Percentiles rank a stretch among this genome's conserved stretches.
Evolutionary conservation across 64 coral and sea anemone species (phyloP).

Genomic region (Anthopleura sola): DNA sequence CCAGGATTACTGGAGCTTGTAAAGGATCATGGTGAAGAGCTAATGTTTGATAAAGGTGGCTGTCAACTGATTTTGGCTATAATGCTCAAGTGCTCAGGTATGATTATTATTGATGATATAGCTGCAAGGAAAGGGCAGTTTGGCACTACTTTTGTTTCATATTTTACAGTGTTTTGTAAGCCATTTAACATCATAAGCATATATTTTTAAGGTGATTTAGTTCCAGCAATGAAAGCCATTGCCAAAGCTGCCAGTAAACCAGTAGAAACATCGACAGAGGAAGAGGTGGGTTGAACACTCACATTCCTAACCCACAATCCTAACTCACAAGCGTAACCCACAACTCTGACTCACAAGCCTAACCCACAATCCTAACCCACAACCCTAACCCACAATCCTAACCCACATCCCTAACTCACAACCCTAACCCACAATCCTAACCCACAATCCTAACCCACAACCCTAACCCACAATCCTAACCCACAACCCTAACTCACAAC

Average conservation of each 20-base stretch:
- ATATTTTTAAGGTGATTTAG: constrained; percentile 39
- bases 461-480: too few relatives aligned
- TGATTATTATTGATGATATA: neutral
- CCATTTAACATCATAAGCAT: too few relatives aligned
- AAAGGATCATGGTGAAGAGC: constrained; percentile 45
- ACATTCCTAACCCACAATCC: too few relatives aligned
- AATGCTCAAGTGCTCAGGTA: constrained; percentile 55
- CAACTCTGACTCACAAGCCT: too few relatives aligned
- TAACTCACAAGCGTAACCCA: too few relatives aligned
- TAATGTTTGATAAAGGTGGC: constrained; percentile 83
- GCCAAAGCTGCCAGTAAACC: constrained; percentile 33
- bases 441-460: too few relatives aligned
- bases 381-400: too few relatives aligned
- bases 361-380: too few relatives aligned
- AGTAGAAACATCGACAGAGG: constrained; percentile 44
- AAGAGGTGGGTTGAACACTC: constrained; percentile 31
- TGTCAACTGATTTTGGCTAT: constrained; percentile 72
- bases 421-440: too few relatives aligned
- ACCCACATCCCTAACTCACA: too few relatives aligned
- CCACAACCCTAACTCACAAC: too few relatives aligned
- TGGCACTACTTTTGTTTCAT: neutral
- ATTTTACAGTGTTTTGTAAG: neutral
- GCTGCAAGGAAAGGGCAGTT: too few relatives aligned
- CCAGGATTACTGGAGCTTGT: constrained; percentile 66
- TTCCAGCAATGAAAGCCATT: constrained; percentile 44